Base-by-base conservation (phyloP, 2,113 vertebrate genomes). In the Apus apus region DNA sequence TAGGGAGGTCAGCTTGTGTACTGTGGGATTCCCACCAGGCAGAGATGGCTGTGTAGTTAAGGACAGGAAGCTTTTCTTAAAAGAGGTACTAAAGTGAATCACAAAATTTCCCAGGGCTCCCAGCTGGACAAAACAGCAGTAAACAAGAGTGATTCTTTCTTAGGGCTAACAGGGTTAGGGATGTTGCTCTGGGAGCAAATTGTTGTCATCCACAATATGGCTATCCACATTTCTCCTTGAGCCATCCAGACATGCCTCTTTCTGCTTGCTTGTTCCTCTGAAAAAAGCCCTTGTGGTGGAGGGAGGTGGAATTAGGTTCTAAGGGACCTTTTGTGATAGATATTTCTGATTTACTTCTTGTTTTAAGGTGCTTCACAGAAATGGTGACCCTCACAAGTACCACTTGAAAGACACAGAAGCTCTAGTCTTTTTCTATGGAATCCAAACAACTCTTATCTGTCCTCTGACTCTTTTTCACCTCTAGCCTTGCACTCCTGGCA, bases 291-390 rank as follows among this genome's bases (percentile, higher is more conserved):
- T 26, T 7, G 20, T 7, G 45, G 48, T 50, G 7, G 15, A 73
- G 36, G 2, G 13, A 12, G 8, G 7, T 21, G 62, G 45, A 87
- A 34, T 48, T 48, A 8, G 64, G 53, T 83, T 91, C 85, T 85
- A 74, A 93, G 2, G 5, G n/a, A 81, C 25, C 23, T 82, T 94
- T 89, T 81, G 62, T 62, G 51, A 46, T 2, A 66, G 80, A 94
- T 84, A 93, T 92, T 83, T 94, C 88, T 88, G 92, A 53, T 79
- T 84, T 58, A 67, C 87, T 95, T 89, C 80, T 94, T 72, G 87
- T 95, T 96, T 95, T 95, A 97, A 94, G 93, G 78, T 94, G 94
- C 91, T 97, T 95, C 88, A 62, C 45, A 94, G 90, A 94, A 96
- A 96, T 66, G 48, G 91, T 89, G 96, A 94, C 92, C 90, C 95